Percentiles rank a stretch among this genome's conserved stretches.
Conservation (phyloP, 2,888 invertebrate genomes). For the Sminthurides aquaticus region DNA sequence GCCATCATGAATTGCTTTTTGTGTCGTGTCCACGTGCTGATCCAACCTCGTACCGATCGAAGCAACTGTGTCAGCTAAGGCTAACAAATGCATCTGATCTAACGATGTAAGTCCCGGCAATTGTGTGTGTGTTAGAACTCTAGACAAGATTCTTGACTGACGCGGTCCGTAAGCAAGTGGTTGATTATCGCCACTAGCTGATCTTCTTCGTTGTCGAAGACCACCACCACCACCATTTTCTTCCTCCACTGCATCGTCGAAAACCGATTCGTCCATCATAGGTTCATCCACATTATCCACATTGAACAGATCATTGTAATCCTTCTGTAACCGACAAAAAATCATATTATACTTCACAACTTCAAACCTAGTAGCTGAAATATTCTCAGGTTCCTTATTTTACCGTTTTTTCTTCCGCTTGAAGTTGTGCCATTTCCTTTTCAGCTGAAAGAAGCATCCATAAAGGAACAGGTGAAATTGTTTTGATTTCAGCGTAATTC, state of each 20-base stretch:
- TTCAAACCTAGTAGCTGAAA: background rate
- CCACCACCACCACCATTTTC: conserved; percentile 52
- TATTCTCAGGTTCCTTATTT: background rate
- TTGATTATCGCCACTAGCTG: conserved; percentile 47
- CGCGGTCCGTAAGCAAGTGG: conserved; percentile 39
- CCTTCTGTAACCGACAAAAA: conserved; percentile 49
- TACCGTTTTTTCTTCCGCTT: conserved; percentile 39
- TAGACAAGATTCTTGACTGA: conserved; percentile 68
- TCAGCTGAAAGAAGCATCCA: conserved; percentile 95
- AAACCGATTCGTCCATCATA: conserved; percentile 54
- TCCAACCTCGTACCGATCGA: conserved; percentile 50
- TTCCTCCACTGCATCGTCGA: conserved; percentile 64
- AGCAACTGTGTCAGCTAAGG: conserved; percentile 94
- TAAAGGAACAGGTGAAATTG: conserved; percentile 94
- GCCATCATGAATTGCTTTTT: conserved; percentile 38
- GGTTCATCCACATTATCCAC: conserved; percentile 67
- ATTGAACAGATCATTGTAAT: conserved; percentile 85
- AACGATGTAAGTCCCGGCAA: conserved; percentile 88
- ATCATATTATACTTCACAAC: conserved; percentile 2
- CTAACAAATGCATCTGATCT: conserved; percentile 99
- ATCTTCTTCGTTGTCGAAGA: conserved; percentile 55
- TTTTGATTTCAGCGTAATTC: conserved; percentile 91
- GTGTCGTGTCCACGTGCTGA: conserved; percentile 29
- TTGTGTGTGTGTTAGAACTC: conserved; percentile 88
- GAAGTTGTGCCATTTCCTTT: conserved; percentile 56